These are phyloP conservation scores for Heliconius charithonia DNA, from an alignment of 2,888 invertebrate species.

Conservation along the genomic window DNA sequence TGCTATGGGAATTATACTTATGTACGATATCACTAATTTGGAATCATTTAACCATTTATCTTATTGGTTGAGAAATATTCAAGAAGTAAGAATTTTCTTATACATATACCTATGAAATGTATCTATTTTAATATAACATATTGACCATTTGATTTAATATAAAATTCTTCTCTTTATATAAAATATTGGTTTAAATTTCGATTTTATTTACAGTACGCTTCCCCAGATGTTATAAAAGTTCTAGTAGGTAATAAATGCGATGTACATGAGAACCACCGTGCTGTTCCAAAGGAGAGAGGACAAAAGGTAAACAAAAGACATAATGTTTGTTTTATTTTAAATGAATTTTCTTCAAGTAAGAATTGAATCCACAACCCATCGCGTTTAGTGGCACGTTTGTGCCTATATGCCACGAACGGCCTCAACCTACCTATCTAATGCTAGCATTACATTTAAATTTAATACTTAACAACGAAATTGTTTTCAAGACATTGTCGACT, in stretches of 20 bases:
- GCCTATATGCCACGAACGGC: too few species aligned
- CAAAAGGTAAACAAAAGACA: slow-evolving; percentile 86
- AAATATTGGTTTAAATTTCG: neutral
- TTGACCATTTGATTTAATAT: neutral
- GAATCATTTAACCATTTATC: slow-evolving; percentile 95
- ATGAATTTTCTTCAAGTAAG: too few species aligned
- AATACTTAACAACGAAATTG: neutral
- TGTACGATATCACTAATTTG: slow-evolving; percentile 95
- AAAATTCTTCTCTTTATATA: too few species aligned
- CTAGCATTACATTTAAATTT: neutral
- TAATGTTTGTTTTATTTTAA: too few species aligned
- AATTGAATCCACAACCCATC: too few species aligned
- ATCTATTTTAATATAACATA: neutral
- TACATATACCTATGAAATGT: neutral
- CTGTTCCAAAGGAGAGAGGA: slow-evolving; percentile 90
- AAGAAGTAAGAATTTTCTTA: slow-evolving; percentile 85
- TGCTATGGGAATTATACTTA: slow-evolving; percentile 94
- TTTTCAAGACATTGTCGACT: too few species aligned
- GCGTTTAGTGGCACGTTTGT: too few species aligned
- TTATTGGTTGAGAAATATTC: slow-evolving; percentile 95
- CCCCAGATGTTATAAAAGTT: slow-evolving; percentile 93
- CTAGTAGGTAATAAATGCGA: slow-evolving; percentile 94
- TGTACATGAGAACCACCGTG: slow-evolving; percentile 87
- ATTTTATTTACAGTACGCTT: slow-evolving; percentile 87
- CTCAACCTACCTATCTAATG: neutral